These are phyloP conservation scores for Himalopsyche japonica DNA, from an alignment of 2,888 invertebrate species.

Conservation along the genomic window DNA sequence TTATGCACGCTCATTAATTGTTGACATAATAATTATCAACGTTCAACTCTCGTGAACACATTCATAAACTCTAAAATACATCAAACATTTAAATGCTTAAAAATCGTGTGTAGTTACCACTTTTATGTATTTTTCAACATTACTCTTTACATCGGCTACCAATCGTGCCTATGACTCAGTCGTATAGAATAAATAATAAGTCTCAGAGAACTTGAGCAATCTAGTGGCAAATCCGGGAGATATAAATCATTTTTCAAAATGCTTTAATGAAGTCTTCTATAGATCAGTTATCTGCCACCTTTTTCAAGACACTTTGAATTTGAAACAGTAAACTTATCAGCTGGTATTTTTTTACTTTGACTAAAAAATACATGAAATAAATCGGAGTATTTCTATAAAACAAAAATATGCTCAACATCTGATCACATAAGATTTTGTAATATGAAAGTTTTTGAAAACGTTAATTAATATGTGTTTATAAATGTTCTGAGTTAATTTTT, in stretches of 20 bases:
- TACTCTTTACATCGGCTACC: background rate
- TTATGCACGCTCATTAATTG: background rate
- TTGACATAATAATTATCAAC: background rate
- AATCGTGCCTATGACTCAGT: background rate
- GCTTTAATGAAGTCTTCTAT: no score
- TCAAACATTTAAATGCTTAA: background rate
- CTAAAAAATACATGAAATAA: no score
- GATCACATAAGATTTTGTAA: no score
- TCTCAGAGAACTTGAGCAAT: background rate
- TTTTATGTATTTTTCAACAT: background rate
- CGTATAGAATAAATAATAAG: background rate
- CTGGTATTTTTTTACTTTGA: no score
- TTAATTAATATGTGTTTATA: no score
- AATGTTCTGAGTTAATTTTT: no score
- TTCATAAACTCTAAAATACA: background rate
- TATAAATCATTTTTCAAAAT: background rate
- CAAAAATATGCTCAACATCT: no score
- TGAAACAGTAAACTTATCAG: no score
- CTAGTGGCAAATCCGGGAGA: background rate
- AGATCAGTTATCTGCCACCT: no score
- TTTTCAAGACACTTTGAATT: no score
- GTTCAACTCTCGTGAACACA: background rate
- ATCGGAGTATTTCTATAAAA: no score
- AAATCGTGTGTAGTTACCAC: background rate
- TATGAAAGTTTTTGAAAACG: no score